Evolutionary conservation across 53 echinoderm and acorn worm species (phyloP).

Genomic region (Antedon mediterranea): DNA sequence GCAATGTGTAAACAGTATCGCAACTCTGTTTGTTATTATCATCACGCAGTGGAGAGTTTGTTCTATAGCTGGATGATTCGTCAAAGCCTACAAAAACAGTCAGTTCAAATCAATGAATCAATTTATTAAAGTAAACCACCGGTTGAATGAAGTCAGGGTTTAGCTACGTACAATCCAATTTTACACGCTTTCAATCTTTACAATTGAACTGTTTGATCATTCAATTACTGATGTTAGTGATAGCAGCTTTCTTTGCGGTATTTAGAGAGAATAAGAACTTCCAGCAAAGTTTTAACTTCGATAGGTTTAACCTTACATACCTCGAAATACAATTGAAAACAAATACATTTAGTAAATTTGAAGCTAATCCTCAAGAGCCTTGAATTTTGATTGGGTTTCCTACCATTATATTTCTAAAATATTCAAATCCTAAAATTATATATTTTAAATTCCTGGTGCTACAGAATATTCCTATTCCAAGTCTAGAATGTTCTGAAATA

Average conservation of each 20-base stretch:
- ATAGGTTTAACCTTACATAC: not conserved
- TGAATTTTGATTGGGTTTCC: not conserved
- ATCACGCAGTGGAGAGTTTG: not conserved
- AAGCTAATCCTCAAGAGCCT: not conserved
- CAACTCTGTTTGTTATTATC: not conserved
- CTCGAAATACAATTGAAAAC: not conserved
- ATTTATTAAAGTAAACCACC: not conserved
- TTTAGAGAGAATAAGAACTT: not conserved
- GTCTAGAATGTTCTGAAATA: no score
- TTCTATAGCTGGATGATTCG: not conserved
- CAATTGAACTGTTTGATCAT: not conserved
- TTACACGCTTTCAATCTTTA: not conserved
- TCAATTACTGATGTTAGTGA: not conserved
- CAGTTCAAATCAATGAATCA: not conserved
- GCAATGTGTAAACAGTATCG: not conserved
- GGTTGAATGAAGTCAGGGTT: not conserved
- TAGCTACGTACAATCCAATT: not conserved
- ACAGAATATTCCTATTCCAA: no score
- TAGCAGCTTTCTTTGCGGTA: slow-evolving; percentile 1
- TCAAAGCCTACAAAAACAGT: not conserved
- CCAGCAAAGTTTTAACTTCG: not conserved
- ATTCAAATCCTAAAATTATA: no score
- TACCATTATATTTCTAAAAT: not conserved
- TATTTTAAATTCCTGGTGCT: no score
- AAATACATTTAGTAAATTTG: not conserved